phyloP scores from a whole-genome alignment of 2,888 invertebrate species.

The Acleris cristana region DNA sequence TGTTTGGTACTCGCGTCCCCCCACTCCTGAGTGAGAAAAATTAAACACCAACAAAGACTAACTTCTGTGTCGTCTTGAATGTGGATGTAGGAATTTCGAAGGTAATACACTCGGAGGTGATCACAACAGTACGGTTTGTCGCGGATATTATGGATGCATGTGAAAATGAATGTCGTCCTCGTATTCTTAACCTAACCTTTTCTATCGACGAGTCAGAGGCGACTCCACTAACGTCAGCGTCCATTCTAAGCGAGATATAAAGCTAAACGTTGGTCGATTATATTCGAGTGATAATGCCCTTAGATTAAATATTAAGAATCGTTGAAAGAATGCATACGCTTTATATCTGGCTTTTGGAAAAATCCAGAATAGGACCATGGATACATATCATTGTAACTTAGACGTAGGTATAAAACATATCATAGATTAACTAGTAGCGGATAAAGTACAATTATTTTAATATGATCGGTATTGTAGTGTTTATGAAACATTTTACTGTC shows the following conservation, averaged over 20 bases:
- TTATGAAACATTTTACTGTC: conserved; percentile 71
- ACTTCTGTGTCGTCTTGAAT: background rate
- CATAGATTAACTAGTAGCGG: conserved; percentile 71
- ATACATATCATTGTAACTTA: conserved; percentile 76
- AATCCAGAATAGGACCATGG: conserved; percentile 80
- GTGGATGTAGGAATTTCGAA: background rate
- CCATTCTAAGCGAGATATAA: conserved; percentile 81
- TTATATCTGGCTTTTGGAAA: conserved; percentile 81
- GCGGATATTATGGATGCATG: conserved; percentile 51
- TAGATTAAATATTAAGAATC: conserved; percentile 68
- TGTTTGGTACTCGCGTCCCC: conserved; percentile 69
- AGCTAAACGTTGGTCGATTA: conserved; percentile 68
- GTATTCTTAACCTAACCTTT: conserved; percentile 46
- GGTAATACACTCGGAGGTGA: conserved; percentile 10
- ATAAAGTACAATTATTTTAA: conserved; percentile 81
- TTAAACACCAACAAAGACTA: no score
- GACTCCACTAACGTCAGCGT: conserved; percentile 74
- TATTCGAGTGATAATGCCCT: conserved; percentile 55
- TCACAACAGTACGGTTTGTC: conserved; percentile 22
- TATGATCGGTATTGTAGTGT: conserved; percentile 79
- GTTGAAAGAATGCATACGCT: conserved; percentile 81
- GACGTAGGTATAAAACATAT: conserved; percentile 65
- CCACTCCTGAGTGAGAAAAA: conserved; percentile 50
- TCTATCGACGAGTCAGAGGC: conserved; percentile 68
- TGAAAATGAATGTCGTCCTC: conserved; percentile 66